These are phyloP conservation scores for Danionella dracula DNA, from an alignment of 2,797 vertebrate genomes.

Conservation along the genomic window DNA sequence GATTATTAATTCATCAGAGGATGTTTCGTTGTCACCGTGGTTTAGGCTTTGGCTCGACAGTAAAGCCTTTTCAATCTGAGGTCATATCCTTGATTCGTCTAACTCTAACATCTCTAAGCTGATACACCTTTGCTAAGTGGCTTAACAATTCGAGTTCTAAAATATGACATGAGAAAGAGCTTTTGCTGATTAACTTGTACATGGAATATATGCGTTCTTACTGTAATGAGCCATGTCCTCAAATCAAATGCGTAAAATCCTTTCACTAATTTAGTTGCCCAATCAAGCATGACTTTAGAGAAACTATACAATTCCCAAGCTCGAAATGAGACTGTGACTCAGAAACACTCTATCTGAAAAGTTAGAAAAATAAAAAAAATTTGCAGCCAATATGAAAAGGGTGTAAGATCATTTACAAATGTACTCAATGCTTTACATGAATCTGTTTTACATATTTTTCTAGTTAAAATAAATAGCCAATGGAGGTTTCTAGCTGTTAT, in stretches of 20 bases:
- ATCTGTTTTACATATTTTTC: too few species aligned
- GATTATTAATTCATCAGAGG: slow-evolving; percentile 7
- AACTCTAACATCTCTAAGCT: slow-evolving; percentile 2
- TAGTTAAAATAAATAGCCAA: too few species aligned
- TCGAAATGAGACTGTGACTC: neutral
- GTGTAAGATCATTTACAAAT: too few species aligned
- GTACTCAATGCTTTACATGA: too few species aligned
- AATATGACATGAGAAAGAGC: neutral
- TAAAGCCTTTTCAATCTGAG: slow-evolving; percentile 21
- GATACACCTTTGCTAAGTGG: neutral
- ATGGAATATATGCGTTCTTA: neutral
- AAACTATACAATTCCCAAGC: neutral
- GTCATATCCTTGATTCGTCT: slow-evolving; percentile 8
- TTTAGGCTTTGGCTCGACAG: slow-evolving; percentile 17
- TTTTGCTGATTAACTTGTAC: neutral
- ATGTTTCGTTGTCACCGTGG: slow-evolving; percentile 3
- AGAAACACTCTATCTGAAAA: too few species aligned
- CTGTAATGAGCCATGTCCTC: slow-evolving; percentile 1
- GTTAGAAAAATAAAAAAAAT: too few species aligned
- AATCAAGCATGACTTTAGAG: slow-evolving; percentile 11
- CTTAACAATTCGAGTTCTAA: neutral
- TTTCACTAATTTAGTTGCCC: slow-evolving; percentile 13
- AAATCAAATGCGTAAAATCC: slow-evolving; percentile 13
- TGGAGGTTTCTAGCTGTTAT: too few species aligned
- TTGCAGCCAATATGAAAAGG: too few species aligned